Evolutionary conservation across 2,888 invertebrate species (phyloP).

Genomic region (Hofmannophila pseudospretella): DNA sequence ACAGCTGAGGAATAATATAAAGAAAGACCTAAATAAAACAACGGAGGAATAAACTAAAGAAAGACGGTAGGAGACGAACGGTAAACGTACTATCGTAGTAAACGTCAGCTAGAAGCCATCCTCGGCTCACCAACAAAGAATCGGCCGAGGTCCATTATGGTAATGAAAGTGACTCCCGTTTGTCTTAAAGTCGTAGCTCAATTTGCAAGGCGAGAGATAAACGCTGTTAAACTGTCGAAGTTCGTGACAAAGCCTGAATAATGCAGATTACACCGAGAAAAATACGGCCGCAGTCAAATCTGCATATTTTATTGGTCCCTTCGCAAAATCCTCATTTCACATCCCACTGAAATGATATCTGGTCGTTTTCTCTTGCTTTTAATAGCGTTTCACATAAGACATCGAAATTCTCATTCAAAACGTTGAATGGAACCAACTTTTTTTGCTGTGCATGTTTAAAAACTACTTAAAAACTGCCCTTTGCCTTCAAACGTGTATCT

Average conservation of each 20-base stretch:
- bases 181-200: constrained; percentile 78
- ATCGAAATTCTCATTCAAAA: constrained; percentile 14
- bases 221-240: constrained; percentile 79
- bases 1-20: too few species aligned
- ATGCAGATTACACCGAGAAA: constrained; percentile 77
- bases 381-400: constrained; percentile 11
- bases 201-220: constrained; percentile 78
- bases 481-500: too few species aligned
- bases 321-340: constrained; percentile 55
- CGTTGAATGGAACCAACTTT: too few species aligned
- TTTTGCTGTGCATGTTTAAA: too few species aligned
- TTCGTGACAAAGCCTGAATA: constrained; percentile 78
- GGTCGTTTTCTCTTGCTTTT: constrained; percentile 21
- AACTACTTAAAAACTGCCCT: too few species aligned
- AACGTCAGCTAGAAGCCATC: constrained; percentile 55
- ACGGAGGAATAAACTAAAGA: constrained; percentile 14
- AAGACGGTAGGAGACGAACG: constrained; percentile 10
- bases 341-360: constrained; percentile 43
- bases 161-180: constrained; percentile 77
- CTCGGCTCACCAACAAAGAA: constrained; percentile 68
- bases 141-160: constrained; percentile 73
- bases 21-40: constrained; percentile 7
- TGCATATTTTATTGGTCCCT: constrained; percentile 76
- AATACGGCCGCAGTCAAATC: constrained; percentile 76
- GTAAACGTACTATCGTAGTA: constrained; percentile 4